These are phyloP conservation scores for Pandion haliaetus DNA, from an alignment of 2,113 vertebrate species.

Conservation along the genomic window DNA sequence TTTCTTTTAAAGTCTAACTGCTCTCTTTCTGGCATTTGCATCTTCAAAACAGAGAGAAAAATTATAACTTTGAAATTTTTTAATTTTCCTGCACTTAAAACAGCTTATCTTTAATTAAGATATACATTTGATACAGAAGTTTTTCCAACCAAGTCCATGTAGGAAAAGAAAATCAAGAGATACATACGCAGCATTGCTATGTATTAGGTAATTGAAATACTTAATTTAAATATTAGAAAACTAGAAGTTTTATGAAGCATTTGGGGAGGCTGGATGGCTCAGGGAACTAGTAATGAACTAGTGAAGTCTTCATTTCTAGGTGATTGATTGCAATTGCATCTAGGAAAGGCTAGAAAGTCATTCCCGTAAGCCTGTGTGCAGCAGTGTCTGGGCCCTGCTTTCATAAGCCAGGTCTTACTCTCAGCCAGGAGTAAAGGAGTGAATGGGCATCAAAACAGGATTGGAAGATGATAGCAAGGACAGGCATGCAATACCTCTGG, in stretches of 20 bases:
- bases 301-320: background rate
- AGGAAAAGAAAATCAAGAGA: slow-evolving; percentile 15
- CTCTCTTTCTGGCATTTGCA: slow-evolving; percentile 60
- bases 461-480: background rate
- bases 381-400: background rate
- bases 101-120: slow-evolving; percentile 64
- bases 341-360: background rate
- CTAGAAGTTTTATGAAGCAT: slow-evolving; percentile 4
- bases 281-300: slow-evolving; percentile 1
- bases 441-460: background rate
- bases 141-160: slow-evolving; percentile 2
- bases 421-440: background rate
- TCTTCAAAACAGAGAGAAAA: slow-evolving; percentile 60
- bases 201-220: slow-evolving; percentile 29
- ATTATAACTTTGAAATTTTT: slow-evolving; percentile 15
- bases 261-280: background rate
- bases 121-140: background rate
- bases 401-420: background rate
- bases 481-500: background rate
- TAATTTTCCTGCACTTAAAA: slow-evolving; percentile 20
- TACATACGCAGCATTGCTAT: background rate
- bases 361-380: background rate
- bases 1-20: slow-evolving; percentile 59
- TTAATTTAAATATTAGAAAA: slow-evolving; percentile 52
- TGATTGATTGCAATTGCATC: background rate